phyloP scores from a whole-genome alignment of 2,888 invertebrate genomes.

The Allophyes oxyacanthae region DNA sequence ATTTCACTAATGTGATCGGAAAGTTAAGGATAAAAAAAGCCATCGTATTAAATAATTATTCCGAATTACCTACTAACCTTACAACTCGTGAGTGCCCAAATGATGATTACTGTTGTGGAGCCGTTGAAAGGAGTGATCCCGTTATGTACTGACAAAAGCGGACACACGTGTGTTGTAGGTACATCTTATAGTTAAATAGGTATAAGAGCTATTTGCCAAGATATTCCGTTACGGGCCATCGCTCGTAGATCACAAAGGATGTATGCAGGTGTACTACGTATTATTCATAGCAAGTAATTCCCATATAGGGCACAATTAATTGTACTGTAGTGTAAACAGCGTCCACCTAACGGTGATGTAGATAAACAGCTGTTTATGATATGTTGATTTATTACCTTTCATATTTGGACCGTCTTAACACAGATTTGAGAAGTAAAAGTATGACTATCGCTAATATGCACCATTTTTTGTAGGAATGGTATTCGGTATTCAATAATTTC shows the following conservation, averaged over 20 bases:
- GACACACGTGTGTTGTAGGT: slow-evolving; percentile 17
- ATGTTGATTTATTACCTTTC: slow-evolving; percentile 13
- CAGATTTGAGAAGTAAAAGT: slow-evolving; percentile 28
- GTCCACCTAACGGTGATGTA: slow-evolving; percentile 7
- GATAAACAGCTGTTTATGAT: background rate
- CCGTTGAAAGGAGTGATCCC: slow-evolving; percentile 45
- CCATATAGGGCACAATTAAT: slow-evolving; percentile 35
- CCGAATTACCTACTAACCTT: background rate
- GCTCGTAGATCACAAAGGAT: slow-evolving; percentile 34
- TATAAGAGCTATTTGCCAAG: slow-evolving; percentile 20
- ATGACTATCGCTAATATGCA: no score
- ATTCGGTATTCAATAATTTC: no score
- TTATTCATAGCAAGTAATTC: slow-evolving; percentile 37
- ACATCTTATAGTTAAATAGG: slow-evolving; percentile 21
- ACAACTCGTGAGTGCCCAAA: slow-evolving; percentile 19
- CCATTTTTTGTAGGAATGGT: no score
- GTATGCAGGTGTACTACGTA: slow-evolving; percentile 36
- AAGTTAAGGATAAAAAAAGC: no score
- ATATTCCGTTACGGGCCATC: slow-evolving; percentile 51
- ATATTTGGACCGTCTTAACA: slow-evolving; percentile 10
- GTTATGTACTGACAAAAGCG: slow-evolving; percentile 47
- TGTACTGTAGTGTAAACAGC: slow-evolving; percentile 1
- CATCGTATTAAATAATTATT: no score
- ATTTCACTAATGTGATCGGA: no score
- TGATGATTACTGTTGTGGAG: slow-evolving; percentile 22